Base-by-base conservation (phyloP, 35 echinoderm and acorn worm species). In the Heliocidaris tuberculata region DNA sequence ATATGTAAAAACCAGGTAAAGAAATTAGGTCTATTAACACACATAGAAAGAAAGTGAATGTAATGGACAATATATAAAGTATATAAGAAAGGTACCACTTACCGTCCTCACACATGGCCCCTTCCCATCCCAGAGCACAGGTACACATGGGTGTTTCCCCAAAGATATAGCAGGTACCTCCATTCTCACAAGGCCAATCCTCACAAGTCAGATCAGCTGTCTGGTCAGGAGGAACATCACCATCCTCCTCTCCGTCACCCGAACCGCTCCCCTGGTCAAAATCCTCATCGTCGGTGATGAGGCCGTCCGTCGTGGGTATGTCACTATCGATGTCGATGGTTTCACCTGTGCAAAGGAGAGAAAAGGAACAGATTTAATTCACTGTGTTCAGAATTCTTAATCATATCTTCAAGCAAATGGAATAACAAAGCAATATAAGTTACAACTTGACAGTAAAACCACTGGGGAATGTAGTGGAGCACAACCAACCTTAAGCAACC, bases 111-210 rank as follows among this genome's bases (percentile, higher is more conserved):
- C 91, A 93, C 91, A 93, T 93, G 48, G 91, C 47, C 13, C 91
- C 91, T 29, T 93, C 48, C 91, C 91, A 93, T 59, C 91, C 91
- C 27, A 93, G 91, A 2, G 91, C 21, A 93, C 91, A 93, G 91
- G 31, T 93, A 31, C 91, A 93, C 91, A 93, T 93, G 91, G 91
- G 91, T 5, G 91, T 93, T 21, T 93, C 91, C 24, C 50, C 91
- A 19, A n/a, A 5, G 91, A 93, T 52, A 48, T 50, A 93, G 13
- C 91, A 93, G 48, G 48, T 52, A 4, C 91, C 91, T 2, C 91
- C 91, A 11, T 93, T 93, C 91, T 93, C 91, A 93, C 91, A 93
- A 9, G 91, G 91, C 91, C 91, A 93, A 59, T 93, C 91, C 24
- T 30, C 50, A 59, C 91, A 93, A 5, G 91, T 93, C 91, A 93